These are phyloP conservation scores for Sebastes iracundus DNA, from an alignment of 2,797 vertebrate genomes.

Conservation along the genomic window DNA sequence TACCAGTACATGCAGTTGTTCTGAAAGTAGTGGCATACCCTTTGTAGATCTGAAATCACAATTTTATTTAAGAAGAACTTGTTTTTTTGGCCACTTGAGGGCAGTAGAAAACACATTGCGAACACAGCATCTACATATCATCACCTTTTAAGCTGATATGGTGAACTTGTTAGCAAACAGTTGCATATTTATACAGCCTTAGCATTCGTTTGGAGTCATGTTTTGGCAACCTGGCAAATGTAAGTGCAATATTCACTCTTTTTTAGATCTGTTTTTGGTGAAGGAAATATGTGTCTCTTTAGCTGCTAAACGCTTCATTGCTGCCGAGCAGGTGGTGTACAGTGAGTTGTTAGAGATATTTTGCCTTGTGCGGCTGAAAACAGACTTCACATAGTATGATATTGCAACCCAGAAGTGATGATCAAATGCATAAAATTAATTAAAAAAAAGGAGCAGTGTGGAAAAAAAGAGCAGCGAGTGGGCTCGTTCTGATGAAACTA, in stretches of 20 bases:
- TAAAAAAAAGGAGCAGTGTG: not conserved
- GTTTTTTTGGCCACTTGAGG: not conserved
- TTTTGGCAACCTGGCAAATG: not conserved
- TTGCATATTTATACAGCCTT: no score
- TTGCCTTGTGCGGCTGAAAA: not conserved
- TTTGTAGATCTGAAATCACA: not conserved
- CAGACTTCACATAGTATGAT: not conserved
- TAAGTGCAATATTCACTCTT: not conserved
- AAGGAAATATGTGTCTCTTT: not conserved
- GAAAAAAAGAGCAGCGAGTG: constrained; percentile 4
- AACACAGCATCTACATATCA: not conserved
- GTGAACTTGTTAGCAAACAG: not conserved
- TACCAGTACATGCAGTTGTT: not conserved
- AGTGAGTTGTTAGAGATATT: not conserved
- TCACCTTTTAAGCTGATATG: not conserved
- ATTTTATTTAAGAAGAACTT: not conserved
- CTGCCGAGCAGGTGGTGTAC: not conserved
- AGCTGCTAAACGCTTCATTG: no score
- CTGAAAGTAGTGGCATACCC: not conserved
- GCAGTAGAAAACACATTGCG: not conserved
- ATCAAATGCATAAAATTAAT: constrained; percentile 2
- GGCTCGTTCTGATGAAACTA: constrained; percentile 9
- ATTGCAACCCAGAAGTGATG: not conserved
- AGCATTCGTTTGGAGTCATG: no score
- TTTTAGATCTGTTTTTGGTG: not conserved